Percentiles rank a stretch among this genome's conserved stretches.
These are phyloP conservation scores for Apus apus DNA, from an alignment of 2,113 vertebrate species.

Conservation along the genomic window DNA sequence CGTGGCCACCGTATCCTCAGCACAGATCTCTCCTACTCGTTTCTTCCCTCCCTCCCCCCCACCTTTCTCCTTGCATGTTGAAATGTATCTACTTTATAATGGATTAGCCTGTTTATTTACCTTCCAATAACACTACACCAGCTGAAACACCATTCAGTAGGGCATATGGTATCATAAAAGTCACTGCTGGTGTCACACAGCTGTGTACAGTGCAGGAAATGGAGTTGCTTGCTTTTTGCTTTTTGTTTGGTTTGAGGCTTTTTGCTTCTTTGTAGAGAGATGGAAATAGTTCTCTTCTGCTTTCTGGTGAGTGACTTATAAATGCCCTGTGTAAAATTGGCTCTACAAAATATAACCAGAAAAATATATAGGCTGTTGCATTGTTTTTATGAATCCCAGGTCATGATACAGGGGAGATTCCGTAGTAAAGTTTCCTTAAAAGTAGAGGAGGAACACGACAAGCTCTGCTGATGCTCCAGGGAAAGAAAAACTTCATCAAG, in stretches of 20 bases:
- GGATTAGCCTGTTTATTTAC: slow-evolving; percentile 22
- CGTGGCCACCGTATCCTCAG: not conserved
- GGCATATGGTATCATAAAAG: not conserved
- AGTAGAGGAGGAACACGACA: not conserved
- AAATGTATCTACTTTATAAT: not conserved
- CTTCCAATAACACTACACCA: not conserved
- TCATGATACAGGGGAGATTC: not conserved
- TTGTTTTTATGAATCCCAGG: slow-evolving; percentile 18
- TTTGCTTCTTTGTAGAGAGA: not conserved
- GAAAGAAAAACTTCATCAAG: not conserved
- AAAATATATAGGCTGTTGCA: not conserved
- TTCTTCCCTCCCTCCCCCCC: fast-evolving
- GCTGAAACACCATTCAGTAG: not conserved
- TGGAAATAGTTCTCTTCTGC: not conserved
- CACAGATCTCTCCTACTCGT: not conserved
- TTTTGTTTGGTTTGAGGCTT: not conserved
- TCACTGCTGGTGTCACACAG: not conserved
- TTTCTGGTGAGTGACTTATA: slow-evolving; percentile 20
- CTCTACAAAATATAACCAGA: slow-evolving; percentile 29
- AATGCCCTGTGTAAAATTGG: not conserved
- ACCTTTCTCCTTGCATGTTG: not conserved
- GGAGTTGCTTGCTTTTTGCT: not conserved
- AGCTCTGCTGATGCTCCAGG: not conserved
- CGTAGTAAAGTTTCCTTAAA: not conserved
- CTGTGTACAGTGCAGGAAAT: not conserved